phyloP scores from a whole-genome alignment of 2,113 vertebrate species.

The Myotis lucifugus region DNA sequence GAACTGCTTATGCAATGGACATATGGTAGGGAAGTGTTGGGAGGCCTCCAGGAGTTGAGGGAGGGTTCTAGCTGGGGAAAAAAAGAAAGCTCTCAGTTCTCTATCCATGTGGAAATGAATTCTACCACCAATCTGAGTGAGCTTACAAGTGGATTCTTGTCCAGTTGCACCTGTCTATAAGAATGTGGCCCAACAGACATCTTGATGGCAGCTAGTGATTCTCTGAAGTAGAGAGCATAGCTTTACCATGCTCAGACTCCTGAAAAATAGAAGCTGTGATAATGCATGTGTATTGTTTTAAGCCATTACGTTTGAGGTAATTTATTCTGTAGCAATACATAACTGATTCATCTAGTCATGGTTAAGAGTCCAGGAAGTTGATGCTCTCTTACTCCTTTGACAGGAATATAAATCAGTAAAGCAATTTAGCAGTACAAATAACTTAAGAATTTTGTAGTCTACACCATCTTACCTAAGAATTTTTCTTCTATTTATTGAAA shows the following conservation, averaged over 20 bases:
- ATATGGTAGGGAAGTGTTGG: fast-evolving
- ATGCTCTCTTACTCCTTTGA: neutral
- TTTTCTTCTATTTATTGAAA: neutral
- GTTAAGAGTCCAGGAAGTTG: neutral
- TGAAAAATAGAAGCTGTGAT: neutral
- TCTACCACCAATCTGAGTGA: neutral
- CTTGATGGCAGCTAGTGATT: neutral
- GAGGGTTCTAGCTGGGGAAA: neutral
- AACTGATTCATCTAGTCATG: neutral
- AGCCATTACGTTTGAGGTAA: neutral
- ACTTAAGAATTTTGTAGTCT: neutral
- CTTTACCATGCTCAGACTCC: neutral
- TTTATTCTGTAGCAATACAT: neutral
- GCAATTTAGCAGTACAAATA: neutral
- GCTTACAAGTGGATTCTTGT: neutral
- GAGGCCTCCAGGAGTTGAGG: neutral
- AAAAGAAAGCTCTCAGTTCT: neutral
- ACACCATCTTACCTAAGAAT: neutral
- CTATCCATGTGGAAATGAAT: neutral
- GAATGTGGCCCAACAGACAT: neutral
- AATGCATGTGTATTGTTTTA: neutral
- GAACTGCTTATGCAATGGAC: neutral
- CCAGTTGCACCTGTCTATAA: neutral
- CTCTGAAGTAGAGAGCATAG: neutral
- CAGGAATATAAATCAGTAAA: neutral